Evolutionary conservation across 2,888 invertebrate species (phyloP).

Genomic region (Quadriops clusia): DNA sequence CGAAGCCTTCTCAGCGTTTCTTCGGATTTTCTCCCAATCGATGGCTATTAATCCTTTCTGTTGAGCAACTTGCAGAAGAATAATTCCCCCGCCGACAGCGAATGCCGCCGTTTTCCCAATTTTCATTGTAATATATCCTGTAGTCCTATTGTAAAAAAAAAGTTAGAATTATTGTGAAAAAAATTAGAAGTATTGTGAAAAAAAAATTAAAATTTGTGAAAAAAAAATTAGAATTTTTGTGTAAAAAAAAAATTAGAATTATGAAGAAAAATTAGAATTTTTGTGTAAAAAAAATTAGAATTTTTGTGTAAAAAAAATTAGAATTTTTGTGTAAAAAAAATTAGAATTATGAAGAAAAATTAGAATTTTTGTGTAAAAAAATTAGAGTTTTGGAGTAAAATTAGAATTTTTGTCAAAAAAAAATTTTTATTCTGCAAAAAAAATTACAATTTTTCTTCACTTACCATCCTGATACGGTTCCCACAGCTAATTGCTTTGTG

Average conservation of each 20-base stretch:
- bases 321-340: too few species aligned
- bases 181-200: not conserved
- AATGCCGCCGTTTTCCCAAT: conserved; percentile 45
- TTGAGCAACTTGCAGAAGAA: conserved; percentile 43
- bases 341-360: conserved; percentile 6
- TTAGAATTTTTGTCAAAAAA: not conserved
- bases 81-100: conserved; percentile 42
- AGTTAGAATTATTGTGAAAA: conserved; percentile 7
- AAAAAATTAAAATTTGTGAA: conserved; percentile 6
- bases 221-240: not conserved
- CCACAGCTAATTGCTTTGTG: conserved; percentile 68
- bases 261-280: not conserved
- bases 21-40: conserved; percentile 28
- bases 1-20: conserved; percentile 10
- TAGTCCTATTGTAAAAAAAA: too few species aligned
- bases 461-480: conserved; percentile 77
- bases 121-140: conserved; percentile 44
- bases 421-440: not conserved
- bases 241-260: conserved; percentile 3
- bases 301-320: conserved; percentile 2
- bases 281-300: not conserved
- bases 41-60: conserved; percentile 44
- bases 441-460: conserved; percentile 18
- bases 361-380: not conserved
- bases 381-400: conserved; percentile 1